These are phyloP conservation scores for Clistopyga incitator DNA, from an alignment of 2,888 invertebrate genomes.

Conservation along the genomic window DNA sequence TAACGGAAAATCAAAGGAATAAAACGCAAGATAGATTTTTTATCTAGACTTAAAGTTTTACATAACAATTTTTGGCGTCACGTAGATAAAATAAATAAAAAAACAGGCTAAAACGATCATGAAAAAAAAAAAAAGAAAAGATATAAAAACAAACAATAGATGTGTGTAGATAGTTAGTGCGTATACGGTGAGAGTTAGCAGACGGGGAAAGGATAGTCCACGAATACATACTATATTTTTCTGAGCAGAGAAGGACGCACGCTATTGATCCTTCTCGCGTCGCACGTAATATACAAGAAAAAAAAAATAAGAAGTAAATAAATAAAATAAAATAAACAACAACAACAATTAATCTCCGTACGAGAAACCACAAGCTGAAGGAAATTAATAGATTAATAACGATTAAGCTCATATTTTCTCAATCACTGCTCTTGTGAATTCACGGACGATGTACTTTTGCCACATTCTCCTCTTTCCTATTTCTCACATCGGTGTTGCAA, in stretches of 20 bases:
- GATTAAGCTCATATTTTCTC: slow-evolving; percentile 53
- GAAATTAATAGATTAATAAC: slow-evolving; percentile 39
- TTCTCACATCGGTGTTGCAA: neutral
- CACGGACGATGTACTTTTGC: slow-evolving; percentile 55
- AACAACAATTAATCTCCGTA: slow-evolving; percentile 35
- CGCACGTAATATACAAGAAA: slow-evolving; percentile 63
- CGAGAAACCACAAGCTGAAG: slow-evolving; percentile 9
- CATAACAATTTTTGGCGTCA: slow-evolving; percentile 75
- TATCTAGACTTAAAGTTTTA: slow-evolving; percentile 69
- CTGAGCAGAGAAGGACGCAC: slow-evolving; percentile 53
- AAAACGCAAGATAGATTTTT: slow-evolving; percentile 67
- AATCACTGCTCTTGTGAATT: slow-evolving; percentile 39
- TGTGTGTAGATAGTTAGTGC: slow-evolving; percentile 72
- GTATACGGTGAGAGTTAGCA: slow-evolving; percentile 71
- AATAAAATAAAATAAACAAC: no score
- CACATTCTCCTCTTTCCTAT: slow-evolving; percentile 40
- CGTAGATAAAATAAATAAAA: slow-evolving; percentile 54
- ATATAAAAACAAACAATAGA: slow-evolving; percentile 67
- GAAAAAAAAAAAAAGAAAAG: neutral
- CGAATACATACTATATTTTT: slow-evolving; percentile 66
- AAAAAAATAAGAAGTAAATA: slow-evolving; percentile 55
- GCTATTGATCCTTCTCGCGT: slow-evolving; percentile 50
- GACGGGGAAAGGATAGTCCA: slow-evolving; percentile 71
- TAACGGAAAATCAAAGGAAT: slow-evolving; percentile 73
- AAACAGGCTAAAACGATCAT: slow-evolving; percentile 6